phyloP scores from a whole-genome alignment of 2,888 invertebrate genomes.

The Ischnus inquisitorius region DNA sequence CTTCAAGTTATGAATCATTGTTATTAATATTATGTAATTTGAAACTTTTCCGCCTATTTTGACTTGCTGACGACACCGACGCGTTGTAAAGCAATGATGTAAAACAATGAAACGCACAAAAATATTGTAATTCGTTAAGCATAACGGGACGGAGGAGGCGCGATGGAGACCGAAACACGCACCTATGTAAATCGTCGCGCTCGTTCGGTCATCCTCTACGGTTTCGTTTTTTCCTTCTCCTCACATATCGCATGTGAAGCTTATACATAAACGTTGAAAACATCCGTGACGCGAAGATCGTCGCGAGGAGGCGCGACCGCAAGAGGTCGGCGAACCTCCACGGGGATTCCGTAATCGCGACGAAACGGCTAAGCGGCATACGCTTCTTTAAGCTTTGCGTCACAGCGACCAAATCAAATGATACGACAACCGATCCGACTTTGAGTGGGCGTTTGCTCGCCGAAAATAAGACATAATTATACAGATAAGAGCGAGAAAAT shows the following conservation, averaged over 20 bases:
- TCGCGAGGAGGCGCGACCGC: slow-evolving; percentile 42
- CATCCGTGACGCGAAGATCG: slow-evolving; percentile 36
- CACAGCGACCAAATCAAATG: slow-evolving; percentile 20
- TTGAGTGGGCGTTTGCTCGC: background rate
- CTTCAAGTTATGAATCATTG: too few species aligned
- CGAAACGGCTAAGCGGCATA: slow-evolving; percentile 23
- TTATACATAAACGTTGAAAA: slow-evolving; percentile 33
- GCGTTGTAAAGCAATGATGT: background rate
- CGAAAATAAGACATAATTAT: background rate
- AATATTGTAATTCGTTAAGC: background rate
- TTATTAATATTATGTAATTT: too few species aligned
- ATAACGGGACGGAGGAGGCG: background rate
- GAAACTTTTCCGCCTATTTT: background rate
- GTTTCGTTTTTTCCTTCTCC: background rate
- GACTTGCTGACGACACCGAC: background rate
- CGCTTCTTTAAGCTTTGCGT: slow-evolving; percentile 28
- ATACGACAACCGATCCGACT: background rate
- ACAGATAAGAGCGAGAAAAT: too few species aligned
- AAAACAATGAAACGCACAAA: slow-evolving; percentile 3
- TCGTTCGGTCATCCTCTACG: background rate
- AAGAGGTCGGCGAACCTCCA: slow-evolving; percentile 28
- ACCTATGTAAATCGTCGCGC: background rate
- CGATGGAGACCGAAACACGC: background rate
- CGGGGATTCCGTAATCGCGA: slow-evolving; percentile 23
- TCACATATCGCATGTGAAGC: background rate